These are phyloP conservation scores for Raphicerus campestris DNA, from an alignment of 2,113 vertebrate genomes.

Conservation along the genomic window DNA sequence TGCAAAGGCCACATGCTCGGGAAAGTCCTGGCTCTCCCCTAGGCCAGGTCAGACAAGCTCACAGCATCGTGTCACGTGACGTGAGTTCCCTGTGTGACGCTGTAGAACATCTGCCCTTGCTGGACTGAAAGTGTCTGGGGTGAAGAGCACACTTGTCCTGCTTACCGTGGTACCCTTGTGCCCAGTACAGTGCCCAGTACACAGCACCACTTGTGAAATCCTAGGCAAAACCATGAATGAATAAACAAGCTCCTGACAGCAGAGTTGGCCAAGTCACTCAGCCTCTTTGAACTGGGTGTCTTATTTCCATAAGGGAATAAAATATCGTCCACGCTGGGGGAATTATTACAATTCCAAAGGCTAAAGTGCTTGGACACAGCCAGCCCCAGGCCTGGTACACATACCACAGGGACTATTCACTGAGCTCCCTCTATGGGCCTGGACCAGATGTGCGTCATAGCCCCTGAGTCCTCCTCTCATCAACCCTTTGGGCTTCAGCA, in stretches of 20 bases:
- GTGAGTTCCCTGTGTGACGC: too few species aligned
- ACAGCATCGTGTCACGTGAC: not conserved
- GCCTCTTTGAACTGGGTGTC: not conserved
- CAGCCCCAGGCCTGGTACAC: not conserved
- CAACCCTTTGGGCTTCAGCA: not conserved
- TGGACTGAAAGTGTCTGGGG: not conserved
- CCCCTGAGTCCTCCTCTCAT: not conserved
- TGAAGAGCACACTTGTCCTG: not conserved
- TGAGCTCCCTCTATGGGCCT: not conserved
- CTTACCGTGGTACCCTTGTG: rapidly evolving
- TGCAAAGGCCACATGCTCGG: not conserved
- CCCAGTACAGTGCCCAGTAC: not conserved
- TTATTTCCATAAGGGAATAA: not conserved
- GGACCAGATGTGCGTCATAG: not conserved
- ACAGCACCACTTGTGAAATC: too few species aligned
- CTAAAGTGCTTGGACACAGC: not conserved
- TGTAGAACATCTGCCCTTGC: rapidly evolving
- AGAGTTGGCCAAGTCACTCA: not conserved
- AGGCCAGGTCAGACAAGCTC: not conserved
- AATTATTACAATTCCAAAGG: not conserved
- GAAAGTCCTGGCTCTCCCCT: not conserved
- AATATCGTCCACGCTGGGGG: not conserved
- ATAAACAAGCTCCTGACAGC: not conserved
- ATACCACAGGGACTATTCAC: not conserved
- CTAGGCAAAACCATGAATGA: too few species aligned